A percentile compares a stretch with the other conserved stretches of the same genome.
Evolutionary conservation across 2,113 vertebrate species (phyloP).

Genomic region (Corythaeola cristata): DNA sequence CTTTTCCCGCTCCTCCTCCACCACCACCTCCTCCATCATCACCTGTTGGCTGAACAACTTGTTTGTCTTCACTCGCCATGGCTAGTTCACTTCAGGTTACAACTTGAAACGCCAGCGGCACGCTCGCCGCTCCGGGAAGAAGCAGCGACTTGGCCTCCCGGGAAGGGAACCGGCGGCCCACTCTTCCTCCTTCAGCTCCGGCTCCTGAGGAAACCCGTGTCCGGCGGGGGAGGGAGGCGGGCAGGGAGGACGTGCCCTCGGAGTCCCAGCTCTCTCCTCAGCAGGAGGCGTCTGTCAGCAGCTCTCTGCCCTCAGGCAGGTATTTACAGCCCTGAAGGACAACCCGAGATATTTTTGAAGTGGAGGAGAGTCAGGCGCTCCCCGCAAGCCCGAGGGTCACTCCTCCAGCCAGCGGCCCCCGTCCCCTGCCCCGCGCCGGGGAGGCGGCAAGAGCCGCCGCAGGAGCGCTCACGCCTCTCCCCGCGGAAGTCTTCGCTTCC

Average conservation of each 20-base stretch:
- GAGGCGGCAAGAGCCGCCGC: background rate
- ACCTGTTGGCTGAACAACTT: constrained; percentile 73
- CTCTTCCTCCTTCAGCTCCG: background rate
- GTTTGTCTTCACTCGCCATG: constrained; percentile 74
- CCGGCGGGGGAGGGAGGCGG: background rate
- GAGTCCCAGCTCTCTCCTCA: background rate
- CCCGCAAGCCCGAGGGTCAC: background rate
- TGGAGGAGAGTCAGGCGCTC: background rate
- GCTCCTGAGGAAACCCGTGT: background rate
- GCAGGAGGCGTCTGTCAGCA: background rate
- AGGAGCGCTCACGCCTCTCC: background rate
- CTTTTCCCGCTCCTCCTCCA: constrained; percentile 51
- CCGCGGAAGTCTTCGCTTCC: background rate
- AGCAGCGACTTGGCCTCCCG: background rate
- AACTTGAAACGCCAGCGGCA: background rate
- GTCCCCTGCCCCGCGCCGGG: too few relatives aligned
- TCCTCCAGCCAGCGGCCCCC: background rate
- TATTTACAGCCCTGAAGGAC: background rate
- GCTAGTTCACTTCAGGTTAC: background rate
- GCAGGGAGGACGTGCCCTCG: background rate
- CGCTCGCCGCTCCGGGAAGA: background rate
- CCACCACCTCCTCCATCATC: constrained; percentile 57
- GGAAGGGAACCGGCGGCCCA: background rate
- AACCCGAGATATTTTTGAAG: background rate
- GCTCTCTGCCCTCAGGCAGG: background rate